Base-by-base conservation (phyloP, 2,113 vertebrate species). In the Amblyopsis rosae region DNA sequence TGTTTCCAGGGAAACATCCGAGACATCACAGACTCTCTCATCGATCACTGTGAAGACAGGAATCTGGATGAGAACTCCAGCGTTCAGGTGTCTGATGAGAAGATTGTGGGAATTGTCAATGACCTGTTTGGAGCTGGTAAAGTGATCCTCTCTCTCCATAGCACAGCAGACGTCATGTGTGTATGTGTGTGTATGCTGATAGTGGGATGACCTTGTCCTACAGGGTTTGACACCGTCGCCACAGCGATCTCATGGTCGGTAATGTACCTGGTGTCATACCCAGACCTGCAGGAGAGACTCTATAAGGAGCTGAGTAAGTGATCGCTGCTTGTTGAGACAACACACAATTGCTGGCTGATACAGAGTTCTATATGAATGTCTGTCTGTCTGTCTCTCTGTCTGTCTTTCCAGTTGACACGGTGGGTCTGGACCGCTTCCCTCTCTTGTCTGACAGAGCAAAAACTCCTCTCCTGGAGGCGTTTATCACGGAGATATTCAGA, bases 111-210 rank as follows among this genome's bases (percentile, higher is more conserved):
- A 70, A 91, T 96, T 0, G 93, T 98, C 58, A 88, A 90, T 0
- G 97, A 99, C 70, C 91, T 99, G 51, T 98, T 99, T 75, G 98
- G 98, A 82, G 98, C 98, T 10, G 98, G 98, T 99, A 84, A 70
- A 93, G 83, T n/a, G 13, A 61, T 26, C n/a, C 12, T 53, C 16
- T 62, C 10, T 7, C 16, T 1, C 4, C n/a, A 58, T 76, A 41
- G 70, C 5, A 46, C 3, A 70, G 59, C 0, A 41, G 35, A 41
- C 7, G 0, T 8, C 35, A 0, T 41, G 35, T 41, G 35, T 41
- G 7, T 41, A 41, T 41, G 35, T 41, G 35, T 41, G 35, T 41
- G 35, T 41, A 41, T 41, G 35, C 12, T 80, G 1, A 82, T 47
- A 63, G 13, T n/a, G 63, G 3, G 5, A 51, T 67, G 2, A 65